phyloP scores from a whole-genome alignment of 2,888 invertebrate species.

The Endotricha flammealis region DNA sequence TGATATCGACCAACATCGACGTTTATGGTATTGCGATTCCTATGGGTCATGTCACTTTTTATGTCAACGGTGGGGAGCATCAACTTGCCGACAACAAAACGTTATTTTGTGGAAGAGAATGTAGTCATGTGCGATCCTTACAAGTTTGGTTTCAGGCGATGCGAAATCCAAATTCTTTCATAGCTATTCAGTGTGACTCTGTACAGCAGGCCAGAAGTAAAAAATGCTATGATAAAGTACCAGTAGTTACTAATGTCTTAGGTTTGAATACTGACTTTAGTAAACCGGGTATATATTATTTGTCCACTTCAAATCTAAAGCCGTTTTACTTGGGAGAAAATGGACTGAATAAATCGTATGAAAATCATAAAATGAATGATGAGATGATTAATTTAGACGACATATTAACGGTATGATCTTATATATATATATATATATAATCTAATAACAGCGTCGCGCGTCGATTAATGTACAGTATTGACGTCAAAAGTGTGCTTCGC shows the following conservation, averaged over 20 bases:
- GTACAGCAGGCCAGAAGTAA: conserved; percentile 26
- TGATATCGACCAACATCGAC: conserved; percentile 25
- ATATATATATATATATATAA: no score
- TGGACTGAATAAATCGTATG: conserved; percentile 31
- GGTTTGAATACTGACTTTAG: conserved; percentile 32
- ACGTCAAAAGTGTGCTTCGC: no score
- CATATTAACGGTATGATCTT: no score
- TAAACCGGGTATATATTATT: conserved; percentile 37
- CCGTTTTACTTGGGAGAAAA: conserved; percentile 36
- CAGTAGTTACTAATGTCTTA: conserved; percentile 26
- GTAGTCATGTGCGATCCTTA: conserved; percentile 24
- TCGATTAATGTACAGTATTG: no score
- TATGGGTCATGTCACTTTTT: conserved; percentile 29
- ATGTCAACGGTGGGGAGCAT: conserved; percentile 33
- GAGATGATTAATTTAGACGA: no score
- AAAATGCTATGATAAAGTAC: conserved; percentile 26
- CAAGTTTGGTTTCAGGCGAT: conserved; percentile 26
- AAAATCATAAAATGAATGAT: no score
- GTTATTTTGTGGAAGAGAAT: conserved; percentile 21
- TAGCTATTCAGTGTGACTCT: conserved; percentile 28
- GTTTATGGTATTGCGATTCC: conserved; percentile 24
- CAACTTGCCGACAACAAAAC: conserved; percentile 20
- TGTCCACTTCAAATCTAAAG: conserved; percentile 26
- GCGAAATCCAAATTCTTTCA: conserved; percentile 23
- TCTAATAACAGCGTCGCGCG: no score